These are phyloP conservation scores for Sebastes hopkinsi DNA, from an alignment of 2,797 vertebrate species.

Conservation along the genomic window DNA sequence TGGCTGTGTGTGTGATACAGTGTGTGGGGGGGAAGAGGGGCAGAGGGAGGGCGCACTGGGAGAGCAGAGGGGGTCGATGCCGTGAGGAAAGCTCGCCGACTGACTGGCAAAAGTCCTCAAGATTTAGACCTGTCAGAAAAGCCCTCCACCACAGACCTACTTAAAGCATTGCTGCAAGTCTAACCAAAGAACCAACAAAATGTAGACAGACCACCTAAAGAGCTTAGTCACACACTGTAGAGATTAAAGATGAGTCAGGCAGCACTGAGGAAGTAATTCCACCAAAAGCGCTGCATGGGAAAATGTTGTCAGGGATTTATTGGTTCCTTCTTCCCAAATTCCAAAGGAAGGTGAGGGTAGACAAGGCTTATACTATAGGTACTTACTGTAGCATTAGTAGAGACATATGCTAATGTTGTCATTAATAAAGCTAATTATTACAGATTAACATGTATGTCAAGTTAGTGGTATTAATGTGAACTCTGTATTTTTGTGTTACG, in stretches of 20 bases:
- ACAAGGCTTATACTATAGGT: not conserved
- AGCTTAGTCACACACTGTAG: slow-evolving; percentile 51
- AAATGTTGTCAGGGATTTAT: slow-evolving; percentile 16
- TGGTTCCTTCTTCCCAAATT: not conserved
- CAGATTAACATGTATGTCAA: not conserved
- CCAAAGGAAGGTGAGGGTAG: not conserved
- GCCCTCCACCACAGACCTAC: slow-evolving; percentile 21
- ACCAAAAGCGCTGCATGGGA: slow-evolving; percentile 28
- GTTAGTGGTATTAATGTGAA: not conserved
- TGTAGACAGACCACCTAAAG: slow-evolving; percentile 32
- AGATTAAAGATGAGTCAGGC: slow-evolving; percentile 65
- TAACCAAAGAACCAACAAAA: slow-evolving; percentile 1
- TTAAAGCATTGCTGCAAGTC: slow-evolving; percentile 8
- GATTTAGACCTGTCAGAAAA: slow-evolving; percentile 21
- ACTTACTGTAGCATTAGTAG: not conserved
- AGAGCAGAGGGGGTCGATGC: not conserved
- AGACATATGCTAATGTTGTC: not conserved
- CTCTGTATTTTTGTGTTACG: not conserved
- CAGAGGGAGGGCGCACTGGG: not conserved
- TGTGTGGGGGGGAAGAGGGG: not conserved
- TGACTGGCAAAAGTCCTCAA: not conserved
- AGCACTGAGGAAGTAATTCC: slow-evolving; percentile 27
- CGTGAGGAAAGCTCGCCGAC: not conserved
- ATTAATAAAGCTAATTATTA: not conserved
- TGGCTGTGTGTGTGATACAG: slow-evolving; percentile 30